These are phyloP conservation scores for Melieria crassipennis DNA, from an alignment of 2,888 invertebrate species.

Conservation along the genomic window DNA sequence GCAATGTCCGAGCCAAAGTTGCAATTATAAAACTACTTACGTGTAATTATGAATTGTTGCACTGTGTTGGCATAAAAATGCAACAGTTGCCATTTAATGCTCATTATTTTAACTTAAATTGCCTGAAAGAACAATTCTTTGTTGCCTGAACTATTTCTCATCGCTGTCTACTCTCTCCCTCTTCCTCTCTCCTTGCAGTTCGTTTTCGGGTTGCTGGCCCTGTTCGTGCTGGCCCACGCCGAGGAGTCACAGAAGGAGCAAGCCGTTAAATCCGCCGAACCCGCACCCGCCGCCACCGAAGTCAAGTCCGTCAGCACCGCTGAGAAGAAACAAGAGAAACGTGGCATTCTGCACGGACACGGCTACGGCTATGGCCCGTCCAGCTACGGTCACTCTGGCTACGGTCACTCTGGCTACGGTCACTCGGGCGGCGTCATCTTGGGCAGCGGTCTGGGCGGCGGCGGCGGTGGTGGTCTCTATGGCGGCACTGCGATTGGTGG, in stretches of 20 bases:
- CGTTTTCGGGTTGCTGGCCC: slow-evolving; percentile 67
- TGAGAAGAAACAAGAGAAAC: slow-evolving; percentile 81
- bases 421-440: slow-evolving; percentile 47
- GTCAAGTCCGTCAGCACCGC: slow-evolving; percentile 69
- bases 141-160: not conserved
- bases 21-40: not conserved
- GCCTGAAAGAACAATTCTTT: not conserved
- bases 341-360: slow-evolving; percentile 72
- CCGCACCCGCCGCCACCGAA: slow-evolving; percentile 64
- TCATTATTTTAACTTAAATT: not conserved
- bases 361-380: slow-evolving; percentile 68
- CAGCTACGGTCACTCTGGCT: slow-evolving; percentile 48
- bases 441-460: slow-evolving; percentile 65
- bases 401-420: slow-evolving; percentile 44
- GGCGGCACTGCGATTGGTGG: slow-evolving; percentile 51
- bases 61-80: not conserved
- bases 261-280: slow-evolving; percentile 48
- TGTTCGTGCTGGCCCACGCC: slow-evolving; percentile 71
- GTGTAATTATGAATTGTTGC: not conserved
- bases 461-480: slow-evolving; percentile 43
- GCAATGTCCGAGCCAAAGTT: not conserved
- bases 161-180: slow-evolving; percentile 23
- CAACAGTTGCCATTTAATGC: not conserved
- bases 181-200: slow-evolving; percentile 52
- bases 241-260: slow-evolving; percentile 71